A percentile compares a stretch with the other conserved stretches of the same genome.
Conservation (phyloP, 2,797 vertebrate species). For the Cossypha dichroa region DNA sequence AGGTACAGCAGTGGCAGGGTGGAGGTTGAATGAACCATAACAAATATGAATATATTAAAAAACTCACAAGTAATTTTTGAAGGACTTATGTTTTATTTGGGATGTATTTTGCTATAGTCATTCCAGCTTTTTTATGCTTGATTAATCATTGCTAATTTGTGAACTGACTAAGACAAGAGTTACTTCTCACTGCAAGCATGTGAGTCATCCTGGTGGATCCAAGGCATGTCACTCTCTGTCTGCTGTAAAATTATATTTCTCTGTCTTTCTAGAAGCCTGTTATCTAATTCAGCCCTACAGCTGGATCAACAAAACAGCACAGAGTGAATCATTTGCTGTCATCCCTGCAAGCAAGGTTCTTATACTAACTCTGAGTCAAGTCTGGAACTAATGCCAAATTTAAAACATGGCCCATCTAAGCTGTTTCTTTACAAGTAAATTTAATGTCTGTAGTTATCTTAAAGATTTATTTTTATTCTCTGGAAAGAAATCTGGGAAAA, state of each 20-base stretch:
- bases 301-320: constrained; percentile 51
- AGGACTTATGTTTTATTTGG: not conserved
- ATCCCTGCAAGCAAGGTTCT: constrained; percentile 40
- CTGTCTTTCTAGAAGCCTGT: constrained; percentile 36
- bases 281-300: constrained; percentile 52
- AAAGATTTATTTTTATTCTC: not conserved
- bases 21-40: not conserved
- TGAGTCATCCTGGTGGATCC: constrained; percentile 43
- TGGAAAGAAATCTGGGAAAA: not conserved
- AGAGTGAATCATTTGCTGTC: constrained; percentile 17
- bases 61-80: not conserved
- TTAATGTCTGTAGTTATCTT: not conserved
- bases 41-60: not conserved
- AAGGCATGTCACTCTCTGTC: constrained; percentile 36
- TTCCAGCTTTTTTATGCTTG: not conserved
- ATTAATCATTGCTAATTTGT: constrained; percentile 30
- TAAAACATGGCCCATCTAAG: not conserved
- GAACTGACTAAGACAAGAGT: not conserved
- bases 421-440: not conserved
- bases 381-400: constrained; percentile 41
- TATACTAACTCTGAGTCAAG: constrained; percentile 46
- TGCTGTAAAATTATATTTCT: constrained; percentile 35
- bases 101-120: not conserved
- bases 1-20: not conserved
- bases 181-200: constrained; percentile 8